These are phyloP conservation scores for Neoaliturus tenellus DNA, from an alignment of 2,888 invertebrate species.

Conservation along the genomic window DNA sequence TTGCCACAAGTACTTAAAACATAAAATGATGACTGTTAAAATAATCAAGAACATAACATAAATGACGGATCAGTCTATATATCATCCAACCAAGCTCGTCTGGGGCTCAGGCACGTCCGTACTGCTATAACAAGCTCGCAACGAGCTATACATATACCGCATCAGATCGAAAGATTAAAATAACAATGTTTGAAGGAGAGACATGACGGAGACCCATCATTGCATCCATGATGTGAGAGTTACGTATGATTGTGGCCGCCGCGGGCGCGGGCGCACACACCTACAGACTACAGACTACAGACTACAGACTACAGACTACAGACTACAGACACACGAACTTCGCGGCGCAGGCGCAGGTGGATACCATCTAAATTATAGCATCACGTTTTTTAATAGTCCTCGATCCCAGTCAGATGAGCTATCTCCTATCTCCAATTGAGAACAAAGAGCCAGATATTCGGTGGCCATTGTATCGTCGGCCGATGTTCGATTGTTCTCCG, in stretches of 20 bases:
- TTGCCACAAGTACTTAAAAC: too few relatives aligned
- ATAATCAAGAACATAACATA: too few relatives aligned
- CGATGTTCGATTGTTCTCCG: slow-evolving; percentile 38
- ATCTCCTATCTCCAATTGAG: slow-evolving; percentile 45
- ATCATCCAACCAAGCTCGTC: too few relatives aligned
- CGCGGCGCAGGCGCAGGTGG: slow-evolving; percentile 36
- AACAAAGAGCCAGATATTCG: slow-evolving; percentile 37
- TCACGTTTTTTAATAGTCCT: slow-evolving; percentile 58
- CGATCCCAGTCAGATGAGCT: slow-evolving; percentile 2
- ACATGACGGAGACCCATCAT: background rate
- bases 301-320: background rate
- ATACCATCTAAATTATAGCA: slow-evolving; percentile 59
- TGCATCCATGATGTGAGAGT: background rate
- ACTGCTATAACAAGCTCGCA: background rate
- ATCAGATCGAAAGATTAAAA: slow-evolving; percentile 16
- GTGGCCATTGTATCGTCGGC: slow-evolving; percentile 16
- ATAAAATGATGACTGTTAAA: too few relatives aligned
- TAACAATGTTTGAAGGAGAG: slow-evolving; percentile 25
- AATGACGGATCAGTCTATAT: too few relatives aligned
- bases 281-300: background rate
- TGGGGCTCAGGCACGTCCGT: background rate
- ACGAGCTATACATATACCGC: too few relatives aligned
- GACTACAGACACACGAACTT: background rate
- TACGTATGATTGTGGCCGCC: slow-evolving; percentile 30
- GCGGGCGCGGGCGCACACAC: slow-evolving; percentile 10